These are phyloP conservation scores for Pimpla rufipes DNA, from an alignment of 2,888 invertebrate genomes.

Conservation along the genomic window DNA sequence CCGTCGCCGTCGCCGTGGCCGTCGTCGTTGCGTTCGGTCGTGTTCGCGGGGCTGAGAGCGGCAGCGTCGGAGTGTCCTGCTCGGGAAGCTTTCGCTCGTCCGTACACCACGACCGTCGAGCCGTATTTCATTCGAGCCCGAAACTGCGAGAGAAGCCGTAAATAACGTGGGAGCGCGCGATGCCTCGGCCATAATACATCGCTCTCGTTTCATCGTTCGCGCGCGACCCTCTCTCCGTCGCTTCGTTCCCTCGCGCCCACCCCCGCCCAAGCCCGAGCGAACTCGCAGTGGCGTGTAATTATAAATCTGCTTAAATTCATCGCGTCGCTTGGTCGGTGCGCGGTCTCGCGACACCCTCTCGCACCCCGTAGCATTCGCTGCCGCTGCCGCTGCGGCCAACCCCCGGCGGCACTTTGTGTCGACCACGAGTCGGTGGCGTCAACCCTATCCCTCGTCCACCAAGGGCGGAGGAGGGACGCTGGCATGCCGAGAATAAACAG, in stretches of 20 bases:
- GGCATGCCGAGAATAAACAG: slow-evolving; percentile 44
- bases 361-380: slow-evolving; percentile 17
- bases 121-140: slow-evolving; percentile 67
- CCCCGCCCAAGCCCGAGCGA: slow-evolving; percentile 23
- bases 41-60: slow-evolving; percentile 22
- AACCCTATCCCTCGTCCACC: neutral
- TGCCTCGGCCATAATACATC: slow-evolving; percentile 44
- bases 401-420: slow-evolving; percentile 35
- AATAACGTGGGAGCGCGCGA: slow-evolving; percentile 57
- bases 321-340: slow-evolving; percentile 50
- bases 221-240: slow-evolving; percentile 14
- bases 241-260: neutral
- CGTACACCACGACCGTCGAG: slow-evolving; percentile 52
- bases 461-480: slow-evolving; percentile 20
- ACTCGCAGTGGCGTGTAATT: slow-evolving; percentile 50
- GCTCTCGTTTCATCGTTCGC: slow-evolving; percentile 44
- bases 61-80: slow-evolving; percentile 29
- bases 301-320: slow-evolving; percentile 64
- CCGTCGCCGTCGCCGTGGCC: slow-evolving; percentile 35
- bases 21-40: slow-evolving; percentile 43
- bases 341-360: slow-evolving; percentile 46
- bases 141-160: slow-evolving; percentile 65
- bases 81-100: slow-evolving; percentile 34
- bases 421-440: slow-evolving; percentile 22
- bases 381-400: slow-evolving; percentile 20